A percentile compares a stretch with the other conserved stretches of the same genome.
phyloP scores from a whole-genome alignment of 2,888 invertebrate species.

The Bombyx huttoni region DNA sequence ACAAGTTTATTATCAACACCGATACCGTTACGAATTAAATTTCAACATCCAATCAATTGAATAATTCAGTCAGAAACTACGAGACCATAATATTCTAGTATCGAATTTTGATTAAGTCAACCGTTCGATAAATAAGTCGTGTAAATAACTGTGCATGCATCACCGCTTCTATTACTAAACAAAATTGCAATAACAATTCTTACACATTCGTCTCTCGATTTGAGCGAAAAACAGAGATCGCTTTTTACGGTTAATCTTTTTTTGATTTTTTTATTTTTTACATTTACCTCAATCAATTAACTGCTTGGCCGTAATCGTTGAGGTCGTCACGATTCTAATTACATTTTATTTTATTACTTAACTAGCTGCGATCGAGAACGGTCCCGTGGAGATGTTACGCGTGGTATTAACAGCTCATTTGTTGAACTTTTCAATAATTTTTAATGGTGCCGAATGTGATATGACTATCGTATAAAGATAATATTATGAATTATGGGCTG shows the following conservation, averaged over 20 bases:
- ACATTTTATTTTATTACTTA: constrained; percentile 20
- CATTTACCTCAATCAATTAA: constrained; percentile 28
- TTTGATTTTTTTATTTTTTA: constrained; percentile 29
- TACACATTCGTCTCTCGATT: constrained; percentile 3
- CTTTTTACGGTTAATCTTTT: constrained; percentile 15
- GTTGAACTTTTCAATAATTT: background rate
- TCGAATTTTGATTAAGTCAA: too few species aligned
- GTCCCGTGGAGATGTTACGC: background rate
- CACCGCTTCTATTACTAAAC: constrained; percentile 1
- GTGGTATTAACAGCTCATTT: background rate
- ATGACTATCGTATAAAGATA: background rate
- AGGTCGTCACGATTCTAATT: constrained; percentile 35
- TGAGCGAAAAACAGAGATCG: constrained; percentile 5
- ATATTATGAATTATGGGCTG: too few species aligned
- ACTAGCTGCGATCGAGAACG: background rate
- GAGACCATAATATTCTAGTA: too few species aligned
- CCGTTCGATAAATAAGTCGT: background rate
- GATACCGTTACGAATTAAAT: too few species aligned
- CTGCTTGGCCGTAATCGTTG: constrained; percentile 23
- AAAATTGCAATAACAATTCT: constrained; percentile 5
- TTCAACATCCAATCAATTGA: too few species aligned
- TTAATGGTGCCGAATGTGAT: background rate
- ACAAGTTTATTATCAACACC: too few species aligned
- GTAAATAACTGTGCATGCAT: background rate
- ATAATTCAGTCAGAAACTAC: too few species aligned